Base-by-base conservation (phyloP, 2,888 invertebrate species). In the Hirtodrosophila duncani region DNA sequence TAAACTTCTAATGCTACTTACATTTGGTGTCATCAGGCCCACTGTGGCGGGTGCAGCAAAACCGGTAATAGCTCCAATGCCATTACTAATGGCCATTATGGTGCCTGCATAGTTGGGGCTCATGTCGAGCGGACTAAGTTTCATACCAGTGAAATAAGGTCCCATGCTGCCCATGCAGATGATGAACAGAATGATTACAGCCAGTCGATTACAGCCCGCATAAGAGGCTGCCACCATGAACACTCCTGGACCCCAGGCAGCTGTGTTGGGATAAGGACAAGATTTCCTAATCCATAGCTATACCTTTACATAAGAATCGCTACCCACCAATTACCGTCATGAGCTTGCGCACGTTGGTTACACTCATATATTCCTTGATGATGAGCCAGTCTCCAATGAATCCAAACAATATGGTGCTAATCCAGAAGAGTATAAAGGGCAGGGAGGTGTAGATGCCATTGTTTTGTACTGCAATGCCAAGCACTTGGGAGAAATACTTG, bases 151-250 rank as follows among this genome's bases (percentile, higher is more conserved):
- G 84, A 91, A 91, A 87, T 90, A 92, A 21, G 91, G 90, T 0
- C 92, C 92, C 91, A 92, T 92, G 3, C 91, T 85, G 6, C 91
- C 91, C 91, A 92, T 92, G 38, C 91, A 90, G 1, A 91, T 88
- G 3, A 91, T 91, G 77, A 92, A 91, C 1, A 92, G 86, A 6
- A 88, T 85, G 1, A 92, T 90, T 0, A 91, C 91, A 0, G 89
- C 77, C 1, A 88, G 83, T 9, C 90, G 88, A 84, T 92, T 88
- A 79, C 92, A 92, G 39, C 91, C 91, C 9, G 91, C 91, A 82
- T 92, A 92, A 0, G 92, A 91, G 0, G 92, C 92, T 14, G 89
- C 87, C 42, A 92, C 89, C 84, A 92, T 90, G 61, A 91, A 91
- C 31, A 90, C 88, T 2, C 91, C 92, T 0, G 92, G 91, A 0